A percentile compares a stretch with the other conserved stretches of the same genome.
Evolutionary conservation across 2,113 vertebrate genomes (phyloP).

Genomic region (Gobio gobio): DNA sequence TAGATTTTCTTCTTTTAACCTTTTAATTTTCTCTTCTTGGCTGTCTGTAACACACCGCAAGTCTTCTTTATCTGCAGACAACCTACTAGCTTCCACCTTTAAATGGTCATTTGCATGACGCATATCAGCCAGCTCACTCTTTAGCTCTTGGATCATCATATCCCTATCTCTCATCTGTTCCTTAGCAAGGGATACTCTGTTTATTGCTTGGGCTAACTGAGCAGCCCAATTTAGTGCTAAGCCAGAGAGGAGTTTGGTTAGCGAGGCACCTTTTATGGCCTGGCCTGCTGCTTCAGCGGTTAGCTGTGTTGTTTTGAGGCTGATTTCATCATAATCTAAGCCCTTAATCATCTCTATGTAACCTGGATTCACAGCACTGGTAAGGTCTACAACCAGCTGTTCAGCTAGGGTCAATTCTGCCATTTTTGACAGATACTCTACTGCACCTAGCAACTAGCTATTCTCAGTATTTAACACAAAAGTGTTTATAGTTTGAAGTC

Average conservation of each 20-base stretch:
- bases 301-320: too few relatives aligned
- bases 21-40: background rate
- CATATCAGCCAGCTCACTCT: background rate
- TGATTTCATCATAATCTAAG: too few relatives aligned
- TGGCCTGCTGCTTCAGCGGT: too few relatives aligned
- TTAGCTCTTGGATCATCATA: background rate
- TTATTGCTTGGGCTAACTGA: background rate
- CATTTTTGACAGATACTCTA: too few relatives aligned
- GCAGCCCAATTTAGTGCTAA: background rate
- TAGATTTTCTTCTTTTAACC: too few relatives aligned
- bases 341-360: too few relatives aligned
- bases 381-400: too few relatives aligned
- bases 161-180: background rate
- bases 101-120: background rate
- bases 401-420: too few relatives aligned
- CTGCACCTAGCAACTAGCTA: too few relatives aligned
- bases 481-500: too few relatives aligned
- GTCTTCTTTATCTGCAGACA: background rate
- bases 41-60: background rate
- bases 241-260: background rate
- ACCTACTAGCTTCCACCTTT: background rate
- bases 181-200: background rate
- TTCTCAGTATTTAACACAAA: too few relatives aligned
- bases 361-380: too few relatives aligned
- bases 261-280: background rate